Conservation (phyloP, 2,888 invertebrate species). For the Hemistola chrysoprasaria region DNA sequence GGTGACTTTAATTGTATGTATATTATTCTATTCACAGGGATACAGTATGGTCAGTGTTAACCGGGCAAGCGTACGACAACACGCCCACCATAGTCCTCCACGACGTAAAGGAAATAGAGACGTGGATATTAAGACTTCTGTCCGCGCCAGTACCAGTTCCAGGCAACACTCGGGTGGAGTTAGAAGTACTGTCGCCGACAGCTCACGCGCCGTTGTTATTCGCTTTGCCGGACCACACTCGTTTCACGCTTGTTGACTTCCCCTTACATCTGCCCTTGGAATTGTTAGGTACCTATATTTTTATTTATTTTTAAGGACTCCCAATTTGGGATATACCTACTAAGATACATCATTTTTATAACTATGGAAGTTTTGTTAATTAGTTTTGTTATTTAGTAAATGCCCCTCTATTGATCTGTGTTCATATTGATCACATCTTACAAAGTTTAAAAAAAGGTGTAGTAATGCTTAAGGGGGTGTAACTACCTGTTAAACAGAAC, state of each 20-base stretch:
- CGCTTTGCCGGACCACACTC: constrained; percentile 97
- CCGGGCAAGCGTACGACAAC: constrained; percentile 90
- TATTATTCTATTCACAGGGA: constrained; percentile 83
- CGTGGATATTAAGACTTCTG: constrained; percentile 97
- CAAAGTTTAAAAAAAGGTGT: too few relatives aligned
- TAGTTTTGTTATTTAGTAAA: too few relatives aligned
- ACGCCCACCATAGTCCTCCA: constrained; percentile 95
- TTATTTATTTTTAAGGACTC: too few relatives aligned
- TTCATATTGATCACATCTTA: too few relatives aligned
- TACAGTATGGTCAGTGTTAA: constrained; percentile 97
- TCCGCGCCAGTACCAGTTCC: constrained; percentile 99
- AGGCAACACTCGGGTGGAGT: constrained; percentile 92
- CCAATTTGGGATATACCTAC: too few relatives aligned
- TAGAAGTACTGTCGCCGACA: constrained; percentile 93
- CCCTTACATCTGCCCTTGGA: constrained; percentile 99
- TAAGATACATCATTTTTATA: too few relatives aligned
- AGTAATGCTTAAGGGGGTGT: too few relatives aligned
- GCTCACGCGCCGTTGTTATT: constrained; percentile 94
- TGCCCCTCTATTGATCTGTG: too few relatives aligned
- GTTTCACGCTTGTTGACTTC: constrained; percentile 98
- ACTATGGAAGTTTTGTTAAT: too few relatives aligned
- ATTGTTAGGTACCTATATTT: constrained; percentile 87
- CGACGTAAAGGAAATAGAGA: constrained; percentile 98
- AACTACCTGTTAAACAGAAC: too few relatives aligned
- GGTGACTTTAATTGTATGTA: too few relatives aligned